These are phyloP conservation scores for Brachionus asplanchnoidis DNA, from an alignment of 1,140 invertebrate genomes.

Conservation along the genomic window DNA sequence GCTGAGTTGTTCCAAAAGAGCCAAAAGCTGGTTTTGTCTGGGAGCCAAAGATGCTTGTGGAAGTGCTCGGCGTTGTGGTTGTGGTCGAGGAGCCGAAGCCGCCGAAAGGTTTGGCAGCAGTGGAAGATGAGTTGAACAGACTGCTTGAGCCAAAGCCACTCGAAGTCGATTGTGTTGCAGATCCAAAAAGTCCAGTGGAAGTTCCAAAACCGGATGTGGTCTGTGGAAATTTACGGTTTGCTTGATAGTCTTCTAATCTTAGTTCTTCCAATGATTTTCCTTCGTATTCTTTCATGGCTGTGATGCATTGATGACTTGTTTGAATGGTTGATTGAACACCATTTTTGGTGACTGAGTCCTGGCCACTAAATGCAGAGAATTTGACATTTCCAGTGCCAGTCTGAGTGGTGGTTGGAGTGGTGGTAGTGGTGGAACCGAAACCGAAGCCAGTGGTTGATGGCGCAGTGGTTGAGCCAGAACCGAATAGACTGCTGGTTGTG, in stretches of 20 bases:
- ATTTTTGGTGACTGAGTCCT: conserved; percentile 79
- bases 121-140: conserved; percentile 22
- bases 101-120: background rate
- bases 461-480: conserved; percentile 40
- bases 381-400: conserved; percentile 65
- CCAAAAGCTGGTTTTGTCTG: conserved; percentile 47
- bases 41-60: background rate
- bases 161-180: background rate
- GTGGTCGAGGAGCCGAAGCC: conserved; percentile 44
- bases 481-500: background rate
- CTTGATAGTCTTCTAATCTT: conserved; percentile 82
- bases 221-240: conserved; percentile 71
- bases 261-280: conserved; percentile 80
- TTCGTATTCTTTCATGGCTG: conserved; percentile 96
- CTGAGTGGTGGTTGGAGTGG: background rate
- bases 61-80: background rate
- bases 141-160: conserved; percentile 38
- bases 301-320: conserved; percentile 88
- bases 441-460: conserved; percentile 43
- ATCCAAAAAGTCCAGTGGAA: conserved; percentile 42
- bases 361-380: conserved; percentile 77
- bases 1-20: conserved; percentile 45
- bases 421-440: conserved; percentile 45
- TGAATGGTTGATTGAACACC: conserved; percentile 74
- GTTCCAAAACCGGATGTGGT: conserved; percentile 45